Evolutionary conservation across 2,888 invertebrate species (phyloP).

Genomic region (Tethea ocularis): DNA sequence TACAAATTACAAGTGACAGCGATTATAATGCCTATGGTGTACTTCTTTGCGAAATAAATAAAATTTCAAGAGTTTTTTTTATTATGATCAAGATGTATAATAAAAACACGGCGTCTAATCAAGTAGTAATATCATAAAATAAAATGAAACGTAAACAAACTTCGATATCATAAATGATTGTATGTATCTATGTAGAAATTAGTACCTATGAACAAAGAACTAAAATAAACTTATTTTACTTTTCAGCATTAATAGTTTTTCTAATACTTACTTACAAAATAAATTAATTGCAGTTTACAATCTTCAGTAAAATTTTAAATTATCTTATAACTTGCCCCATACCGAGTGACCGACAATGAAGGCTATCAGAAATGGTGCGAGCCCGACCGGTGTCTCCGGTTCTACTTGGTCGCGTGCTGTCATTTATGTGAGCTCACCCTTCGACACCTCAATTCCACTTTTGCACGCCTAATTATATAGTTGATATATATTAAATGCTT

Average conservation of each 20-base stretch:
- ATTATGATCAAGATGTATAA: no score
- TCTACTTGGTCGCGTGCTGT: slow-evolving; percentile 46
- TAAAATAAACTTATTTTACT: no score
- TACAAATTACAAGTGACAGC: slow-evolving; percentile 25
- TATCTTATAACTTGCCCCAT: slow-evolving; percentile 36
- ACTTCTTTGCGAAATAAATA: not conserved
- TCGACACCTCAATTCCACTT: slow-evolving; percentile 45
- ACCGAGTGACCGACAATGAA: slow-evolving; percentile 49
- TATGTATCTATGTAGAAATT: no score
- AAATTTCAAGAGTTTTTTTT: no score
- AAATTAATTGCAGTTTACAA: not conserved
- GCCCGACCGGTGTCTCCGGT: slow-evolving; percentile 56
- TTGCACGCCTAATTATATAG: slow-evolving; percentile 25
- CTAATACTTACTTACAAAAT: no score
- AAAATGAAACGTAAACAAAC: no score
- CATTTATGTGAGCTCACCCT: slow-evolving; percentile 39
- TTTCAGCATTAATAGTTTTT: no score
- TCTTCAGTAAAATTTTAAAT: not conserved
- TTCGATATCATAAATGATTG: no score
- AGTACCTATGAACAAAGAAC: no score
- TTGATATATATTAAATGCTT: slow-evolving; percentile 5
- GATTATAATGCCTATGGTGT: slow-evolving; percentile 7
- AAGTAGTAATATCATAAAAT: no score
- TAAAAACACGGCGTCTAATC: no score
- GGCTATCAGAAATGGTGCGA: slow-evolving; percentile 61